These are phyloP conservation scores for Platalea minor DNA, from an alignment of 2,797 vertebrate species.

Conservation along the genomic window DNA sequence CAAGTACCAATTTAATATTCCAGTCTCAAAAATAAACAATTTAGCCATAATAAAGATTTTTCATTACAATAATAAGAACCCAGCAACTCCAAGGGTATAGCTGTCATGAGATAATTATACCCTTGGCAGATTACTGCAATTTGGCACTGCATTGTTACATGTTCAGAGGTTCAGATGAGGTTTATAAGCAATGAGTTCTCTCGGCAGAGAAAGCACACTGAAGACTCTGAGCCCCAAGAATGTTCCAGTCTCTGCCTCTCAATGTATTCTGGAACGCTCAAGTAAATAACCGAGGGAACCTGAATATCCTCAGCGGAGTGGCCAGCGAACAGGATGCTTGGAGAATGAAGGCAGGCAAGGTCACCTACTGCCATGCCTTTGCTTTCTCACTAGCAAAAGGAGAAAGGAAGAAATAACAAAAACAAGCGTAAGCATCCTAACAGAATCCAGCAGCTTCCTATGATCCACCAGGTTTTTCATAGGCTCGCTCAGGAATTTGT, in stretches of 20 bases:
- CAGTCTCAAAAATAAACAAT: conserved; percentile 54
- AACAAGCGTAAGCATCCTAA: neutral
- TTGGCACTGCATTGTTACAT: conserved; percentile 54
- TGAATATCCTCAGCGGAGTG: neutral
- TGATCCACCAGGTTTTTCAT: neutral
- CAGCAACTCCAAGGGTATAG: conserved; percentile 64
- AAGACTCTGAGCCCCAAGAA: conserved; percentile 9
- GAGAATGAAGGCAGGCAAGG: conserved; percentile 13
- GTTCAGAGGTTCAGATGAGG: conserved; percentile 48
- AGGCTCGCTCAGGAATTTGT: conserved; percentile 21
- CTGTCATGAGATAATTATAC: conserved; percentile 64
- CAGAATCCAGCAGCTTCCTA: neutral
- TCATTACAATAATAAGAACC: conserved; percentile 60
- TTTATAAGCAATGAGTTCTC: conserved; percentile 40
- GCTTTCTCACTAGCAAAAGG: neutral
- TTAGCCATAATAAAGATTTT: conserved; percentile 64
- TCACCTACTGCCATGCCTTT: neutral
- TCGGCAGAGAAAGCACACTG: neutral
- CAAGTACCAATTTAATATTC: conserved; percentile 35
- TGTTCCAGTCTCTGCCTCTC: conserved; percentile 29
- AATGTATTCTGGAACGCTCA: conserved; percentile 24
- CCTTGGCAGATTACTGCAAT: conserved; percentile 63
- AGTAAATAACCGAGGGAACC: neutral
- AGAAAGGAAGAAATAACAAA: neutral
- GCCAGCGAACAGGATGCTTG: neutral